Evolutionary conservation across 2,113 vertebrate genomes (phyloP).

Genomic region (Cebus imitator): DNA sequence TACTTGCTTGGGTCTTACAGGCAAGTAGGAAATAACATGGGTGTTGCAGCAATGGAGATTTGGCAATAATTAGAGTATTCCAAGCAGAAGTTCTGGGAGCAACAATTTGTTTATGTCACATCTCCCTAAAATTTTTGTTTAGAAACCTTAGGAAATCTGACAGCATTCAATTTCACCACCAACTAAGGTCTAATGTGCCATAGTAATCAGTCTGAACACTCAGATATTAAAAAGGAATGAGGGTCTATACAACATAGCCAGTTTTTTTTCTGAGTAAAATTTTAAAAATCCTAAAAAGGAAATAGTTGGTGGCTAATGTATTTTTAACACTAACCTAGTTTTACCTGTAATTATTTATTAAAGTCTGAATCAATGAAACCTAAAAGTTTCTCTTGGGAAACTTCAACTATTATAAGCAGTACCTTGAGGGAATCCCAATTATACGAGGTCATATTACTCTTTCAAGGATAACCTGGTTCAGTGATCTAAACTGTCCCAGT

Average conservation of each 20-base stretch:
- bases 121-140: background rate
- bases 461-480: background rate
- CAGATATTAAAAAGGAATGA: background rate
- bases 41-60: background rate
- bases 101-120: background rate
- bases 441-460: background rate
- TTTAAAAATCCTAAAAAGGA: background rate
- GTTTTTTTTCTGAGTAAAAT: background rate
- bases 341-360: slow-evolving; percentile 1
- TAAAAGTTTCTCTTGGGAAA: background rate
- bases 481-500: background rate
- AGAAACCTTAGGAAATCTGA: background rate
- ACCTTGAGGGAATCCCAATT: background rate
- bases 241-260: background rate
- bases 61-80: background rate
- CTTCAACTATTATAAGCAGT: background rate
- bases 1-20: background rate
- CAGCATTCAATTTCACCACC: background rate
- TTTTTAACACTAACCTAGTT: background rate
- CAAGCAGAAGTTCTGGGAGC: background rate
- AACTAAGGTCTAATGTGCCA: background rate
- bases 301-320: background rate
- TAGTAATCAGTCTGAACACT: background rate
- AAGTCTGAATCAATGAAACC: background rate
- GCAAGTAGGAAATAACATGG: background rate